These are phyloP conservation scores for Coregonus sp. DNA, from an alignment of 2,797 vertebrate species.

Conservation along the genomic window DNA sequence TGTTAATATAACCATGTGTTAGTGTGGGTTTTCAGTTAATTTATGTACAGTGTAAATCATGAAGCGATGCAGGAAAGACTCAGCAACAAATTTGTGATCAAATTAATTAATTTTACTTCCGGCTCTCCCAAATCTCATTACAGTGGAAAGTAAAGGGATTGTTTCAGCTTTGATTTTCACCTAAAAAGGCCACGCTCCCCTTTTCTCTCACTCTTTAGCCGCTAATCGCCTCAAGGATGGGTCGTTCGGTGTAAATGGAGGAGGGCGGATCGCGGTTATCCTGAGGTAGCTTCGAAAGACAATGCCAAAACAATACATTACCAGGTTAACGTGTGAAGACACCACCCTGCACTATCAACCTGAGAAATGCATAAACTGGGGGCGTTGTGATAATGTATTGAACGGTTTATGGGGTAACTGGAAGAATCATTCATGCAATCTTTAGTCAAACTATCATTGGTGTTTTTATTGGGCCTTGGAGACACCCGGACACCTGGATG, in stretches of 20 bases:
- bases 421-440: slow-evolving; percentile 10
- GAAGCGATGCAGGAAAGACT: not conserved
- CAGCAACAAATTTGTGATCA: not conserved
- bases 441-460: too few species aligned
- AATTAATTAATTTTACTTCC: slow-evolving; percentile 9
- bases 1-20: too few species aligned
- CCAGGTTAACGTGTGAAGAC: not conserved
- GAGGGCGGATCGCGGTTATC: not conserved
- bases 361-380: not conserved
- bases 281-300: not conserved
- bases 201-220: not conserved
- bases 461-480: too few species aligned
- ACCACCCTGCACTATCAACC: not conserved
- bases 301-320: not conserved
- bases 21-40: not conserved
- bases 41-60: not conserved
- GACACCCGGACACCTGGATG: too few species aligned
- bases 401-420: not conserved
- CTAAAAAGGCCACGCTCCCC: not conserved
- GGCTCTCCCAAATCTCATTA: slow-evolving; percentile 11
- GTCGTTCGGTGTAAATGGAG: slow-evolving; percentile 4
- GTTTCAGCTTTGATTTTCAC: slow-evolving; percentile 9
- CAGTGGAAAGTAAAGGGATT: not conserved
- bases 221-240: not conserved
- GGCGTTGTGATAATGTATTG: not conserved